phyloP scores from a whole-genome alignment of 2,888 invertebrate genomes.

The Troilus luridus region DNA sequence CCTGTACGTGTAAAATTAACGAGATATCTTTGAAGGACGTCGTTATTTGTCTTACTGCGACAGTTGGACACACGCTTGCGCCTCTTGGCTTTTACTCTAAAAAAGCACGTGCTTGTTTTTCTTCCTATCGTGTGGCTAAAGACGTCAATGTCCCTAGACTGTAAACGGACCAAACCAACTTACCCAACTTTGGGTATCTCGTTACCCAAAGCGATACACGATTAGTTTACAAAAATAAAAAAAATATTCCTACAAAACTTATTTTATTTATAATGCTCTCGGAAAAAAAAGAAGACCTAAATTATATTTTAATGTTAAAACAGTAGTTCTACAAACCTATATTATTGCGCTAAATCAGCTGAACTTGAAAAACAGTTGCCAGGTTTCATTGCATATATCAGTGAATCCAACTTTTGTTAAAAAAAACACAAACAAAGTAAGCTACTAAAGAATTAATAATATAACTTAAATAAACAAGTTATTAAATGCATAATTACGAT shows the following conservation, averaged over 20 bases:
- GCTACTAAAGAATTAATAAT: neutral
- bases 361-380: neutral
- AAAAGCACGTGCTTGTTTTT: conserved; percentile 11
- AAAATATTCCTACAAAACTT: too few relatives aligned
- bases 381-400: neutral
- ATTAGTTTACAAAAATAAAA: neutral
- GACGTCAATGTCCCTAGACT: neutral
- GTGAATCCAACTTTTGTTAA: neutral
- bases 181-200: too few relatives aligned
- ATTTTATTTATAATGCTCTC: neutral
- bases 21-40: neutral
- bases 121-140: neutral
- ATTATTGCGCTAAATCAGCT: neutral
- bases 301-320: neutral
- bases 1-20: neutral
- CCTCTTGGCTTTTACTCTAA: neutral
- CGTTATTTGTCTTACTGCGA: conserved; percentile 35
- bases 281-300: neutral
- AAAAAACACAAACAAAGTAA: neutral
- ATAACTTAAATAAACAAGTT: too few relatives aligned
- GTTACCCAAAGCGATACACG: neutral
- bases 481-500: too few relatives aligned
- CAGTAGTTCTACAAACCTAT: neutral
- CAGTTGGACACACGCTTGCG: conserved; percentile 23
- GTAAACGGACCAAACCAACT: neutral